These are phyloP conservation scores for Sinhomidia bicolor DNA, from an alignment of 2,888 invertebrate species.

Conservation along the genomic window DNA sequence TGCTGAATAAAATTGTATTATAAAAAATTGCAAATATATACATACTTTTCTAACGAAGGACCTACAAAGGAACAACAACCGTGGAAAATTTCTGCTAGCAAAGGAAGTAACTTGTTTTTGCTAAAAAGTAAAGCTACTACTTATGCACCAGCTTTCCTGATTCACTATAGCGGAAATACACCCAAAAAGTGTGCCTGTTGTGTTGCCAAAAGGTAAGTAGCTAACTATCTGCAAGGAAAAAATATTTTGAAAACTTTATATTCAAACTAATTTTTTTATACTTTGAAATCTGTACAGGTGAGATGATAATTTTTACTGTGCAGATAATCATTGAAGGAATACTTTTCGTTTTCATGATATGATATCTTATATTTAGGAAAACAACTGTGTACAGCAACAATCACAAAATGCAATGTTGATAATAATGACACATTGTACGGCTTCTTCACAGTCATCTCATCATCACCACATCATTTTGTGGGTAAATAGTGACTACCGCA, in stretches of 20 bases:
- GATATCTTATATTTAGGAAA: no score
- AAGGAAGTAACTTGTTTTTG: constrained; percentile 5
- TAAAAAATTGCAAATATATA: no score
- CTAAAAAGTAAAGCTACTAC: background rate
- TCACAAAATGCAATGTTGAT: background rate
- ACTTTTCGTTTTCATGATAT: background rate
- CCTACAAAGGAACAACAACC: background rate
- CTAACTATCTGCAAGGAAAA: background rate
- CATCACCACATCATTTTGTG: background rate
- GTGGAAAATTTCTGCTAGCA: background rate
- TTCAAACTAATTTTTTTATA: background rate
- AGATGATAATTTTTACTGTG: background rate
- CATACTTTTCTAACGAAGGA: background rate
- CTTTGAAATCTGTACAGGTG: background rate
- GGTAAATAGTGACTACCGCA: background rate
- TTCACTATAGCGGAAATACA: constrained; percentile 33
- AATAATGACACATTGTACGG: background rate
- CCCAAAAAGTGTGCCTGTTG: background rate
- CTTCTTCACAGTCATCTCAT: background rate
- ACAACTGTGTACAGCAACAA: background rate
- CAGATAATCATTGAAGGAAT: background rate
- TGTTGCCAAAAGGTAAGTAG: constrained; percentile 45
- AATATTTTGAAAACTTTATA: background rate
- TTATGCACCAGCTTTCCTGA: background rate
- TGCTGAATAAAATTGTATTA: constrained; percentile 16